phyloP scores from a whole-genome alignment of 2,888 invertebrate genomes.

The Arrhopalites spinosus region DNA sequence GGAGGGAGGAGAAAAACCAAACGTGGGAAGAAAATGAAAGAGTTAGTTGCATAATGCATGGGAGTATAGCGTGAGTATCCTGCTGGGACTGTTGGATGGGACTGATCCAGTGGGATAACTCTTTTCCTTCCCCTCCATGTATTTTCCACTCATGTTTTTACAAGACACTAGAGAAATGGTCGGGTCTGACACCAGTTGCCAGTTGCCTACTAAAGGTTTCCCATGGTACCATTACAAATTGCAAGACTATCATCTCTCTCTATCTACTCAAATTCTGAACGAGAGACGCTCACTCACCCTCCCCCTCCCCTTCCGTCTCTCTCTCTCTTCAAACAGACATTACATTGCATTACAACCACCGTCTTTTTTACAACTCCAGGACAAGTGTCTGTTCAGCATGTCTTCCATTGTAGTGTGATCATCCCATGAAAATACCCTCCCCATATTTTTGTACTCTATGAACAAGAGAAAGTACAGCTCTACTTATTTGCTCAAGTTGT shows the following conservation, averaged over 20 bases:
- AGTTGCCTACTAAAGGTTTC: slow-evolving; percentile 47
- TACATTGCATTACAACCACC: neutral
- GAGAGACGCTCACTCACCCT: neutral
- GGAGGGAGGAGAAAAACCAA: slow-evolving; percentile 25
- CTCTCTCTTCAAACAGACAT: neutral
- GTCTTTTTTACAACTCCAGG: neutral
- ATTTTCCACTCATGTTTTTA: slow-evolving; percentile 39
- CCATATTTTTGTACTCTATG: too few species aligned
- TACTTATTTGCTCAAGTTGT: too few species aligned
- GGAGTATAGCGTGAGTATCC: slow-evolving; percentile 39
- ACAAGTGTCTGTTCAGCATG: too few species aligned
- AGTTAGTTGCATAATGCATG: slow-evolving; percentile 48
- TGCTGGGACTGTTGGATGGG: slow-evolving; percentile 40
- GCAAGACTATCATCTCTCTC: slow-evolving; percentile 26
- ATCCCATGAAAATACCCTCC: too few species aligned
- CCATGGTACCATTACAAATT: slow-evolving; percentile 45
- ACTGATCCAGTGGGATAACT: slow-evolving; percentile 47
- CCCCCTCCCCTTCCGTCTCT: neutral
- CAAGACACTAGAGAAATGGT: slow-evolving; percentile 52
- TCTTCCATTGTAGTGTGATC: too few species aligned
- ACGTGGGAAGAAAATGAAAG: slow-evolving; percentile 46
- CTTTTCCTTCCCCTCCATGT: slow-evolving; percentile 19
- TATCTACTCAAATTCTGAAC: neutral
- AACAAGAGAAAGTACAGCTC: too few species aligned
- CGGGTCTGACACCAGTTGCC: slow-evolving; percentile 53